phyloP scores from a whole-genome alignment of 2,888 invertebrate genomes.

The Ferrisia virgata region DNA sequence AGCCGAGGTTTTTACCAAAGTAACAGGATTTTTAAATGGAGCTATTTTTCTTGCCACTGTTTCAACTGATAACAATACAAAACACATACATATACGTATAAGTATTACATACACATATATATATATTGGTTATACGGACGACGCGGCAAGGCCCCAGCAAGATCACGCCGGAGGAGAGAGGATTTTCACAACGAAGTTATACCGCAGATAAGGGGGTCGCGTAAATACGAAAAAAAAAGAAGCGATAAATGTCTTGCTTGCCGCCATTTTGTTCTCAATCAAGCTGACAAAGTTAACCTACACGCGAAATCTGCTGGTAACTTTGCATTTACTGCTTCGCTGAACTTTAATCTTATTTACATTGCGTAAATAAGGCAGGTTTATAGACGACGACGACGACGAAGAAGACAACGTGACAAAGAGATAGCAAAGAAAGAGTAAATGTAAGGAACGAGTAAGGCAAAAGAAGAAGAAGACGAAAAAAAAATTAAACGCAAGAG shows the following conservation, averaged over 20 bases:
- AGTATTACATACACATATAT: too few relatives aligned
- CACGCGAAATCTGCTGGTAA: conserved; percentile 23
- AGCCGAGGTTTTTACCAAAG: conserved; percentile 5
- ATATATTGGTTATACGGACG: background rate
- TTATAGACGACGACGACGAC: background rate
- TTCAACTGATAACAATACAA: conserved; percentile 35
- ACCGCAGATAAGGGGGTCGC: conserved; percentile 34
- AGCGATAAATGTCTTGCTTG: conserved; percentile 37
- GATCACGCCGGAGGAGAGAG: background rate
- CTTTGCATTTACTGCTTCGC: conserved; percentile 20
- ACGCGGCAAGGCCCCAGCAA: background rate
- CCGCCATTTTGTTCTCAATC: conserved; percentile 36
- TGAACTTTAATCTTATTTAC: conserved; percentile 26
- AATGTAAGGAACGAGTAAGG: background rate
- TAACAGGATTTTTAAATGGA: conserved; percentile 38
- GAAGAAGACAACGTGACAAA: background rate
- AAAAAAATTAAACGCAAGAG: background rate
- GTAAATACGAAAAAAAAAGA: conserved; percentile 27
- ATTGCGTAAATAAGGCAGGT: background rate
- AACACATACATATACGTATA: conserved; percentile 7
- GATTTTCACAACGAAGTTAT: background rate
- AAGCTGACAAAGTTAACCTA: conserved; percentile 39
- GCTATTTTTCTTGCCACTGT: conserved; percentile 39
- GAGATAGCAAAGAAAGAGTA: background rate
- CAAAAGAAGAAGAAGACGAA: background rate